These are phyloP conservation scores for Coryphaenoides rupestris DNA, from an alignment of 2,113 vertebrate genomes.

Conservation along the genomic window DNA sequence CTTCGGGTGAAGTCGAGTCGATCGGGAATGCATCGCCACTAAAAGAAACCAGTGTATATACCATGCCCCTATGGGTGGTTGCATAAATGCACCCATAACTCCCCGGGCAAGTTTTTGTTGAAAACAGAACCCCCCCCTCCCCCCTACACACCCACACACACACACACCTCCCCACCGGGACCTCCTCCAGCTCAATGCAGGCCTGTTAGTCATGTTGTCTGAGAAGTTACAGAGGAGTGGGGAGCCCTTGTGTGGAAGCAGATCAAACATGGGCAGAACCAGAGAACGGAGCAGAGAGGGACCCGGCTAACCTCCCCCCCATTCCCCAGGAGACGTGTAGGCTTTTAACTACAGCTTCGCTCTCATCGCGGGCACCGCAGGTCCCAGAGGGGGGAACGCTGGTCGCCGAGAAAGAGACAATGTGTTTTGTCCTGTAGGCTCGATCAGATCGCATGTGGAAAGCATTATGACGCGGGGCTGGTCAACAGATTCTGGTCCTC, in stretches of 20 bases:
- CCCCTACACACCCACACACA: too few relatives aligned
- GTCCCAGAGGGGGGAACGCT: conserved; percentile 31
- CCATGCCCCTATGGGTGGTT: too few relatives aligned
- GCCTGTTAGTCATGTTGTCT: conserved; percentile 41
- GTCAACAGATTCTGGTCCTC: too few relatives aligned
- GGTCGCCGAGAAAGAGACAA: conserved; percentile 49
- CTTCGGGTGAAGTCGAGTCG: too few relatives aligned
- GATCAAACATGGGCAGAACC: conserved; percentile 30
- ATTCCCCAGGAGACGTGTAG: conserved; percentile 19
- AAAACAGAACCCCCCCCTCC: too few relatives aligned
- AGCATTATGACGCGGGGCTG: conserved; percentile 37
- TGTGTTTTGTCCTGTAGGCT: conserved; percentile 33
- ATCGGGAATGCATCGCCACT: too few relatives aligned
- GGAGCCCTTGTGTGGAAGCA: conserved; percentile 35
- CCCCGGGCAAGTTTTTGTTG: too few relatives aligned
- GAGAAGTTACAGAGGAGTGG: conserved; percentile 45
- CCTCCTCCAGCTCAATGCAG: conserved; percentile 29
- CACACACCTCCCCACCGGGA: too few relatives aligned
- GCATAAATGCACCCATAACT: too few relatives aligned
- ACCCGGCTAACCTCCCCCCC: conserved; percentile 30
- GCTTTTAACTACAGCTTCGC: conserved; percentile 36
- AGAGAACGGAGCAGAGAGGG: conserved; percentile 12
- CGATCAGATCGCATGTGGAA: conserved; percentile 48
- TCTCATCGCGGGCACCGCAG: conserved; percentile 20
- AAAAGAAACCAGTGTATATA: too few relatives aligned